Base-by-base conservation (phyloP, 2,888 invertebrate species). In the Cepaea hortensis region DNA sequence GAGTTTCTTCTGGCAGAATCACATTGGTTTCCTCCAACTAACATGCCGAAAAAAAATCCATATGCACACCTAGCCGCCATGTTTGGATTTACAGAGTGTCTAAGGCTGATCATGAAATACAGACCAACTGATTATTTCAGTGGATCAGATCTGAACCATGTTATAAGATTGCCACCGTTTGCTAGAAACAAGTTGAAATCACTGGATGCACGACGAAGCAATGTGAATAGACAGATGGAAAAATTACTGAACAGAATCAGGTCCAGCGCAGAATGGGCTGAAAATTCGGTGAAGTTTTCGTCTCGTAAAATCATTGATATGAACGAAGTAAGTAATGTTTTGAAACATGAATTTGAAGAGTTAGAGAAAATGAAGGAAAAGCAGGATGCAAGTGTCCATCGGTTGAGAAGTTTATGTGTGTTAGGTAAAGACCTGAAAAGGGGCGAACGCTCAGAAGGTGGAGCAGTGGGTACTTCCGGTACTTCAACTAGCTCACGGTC, bases 11-110 rank as follows among this genome's bases (percentile, higher is more conserved):
- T 87, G 35, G 13, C 23, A 13, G 81, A 84, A 46, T 50, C 65
- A 0, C 20, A 46, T 0, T 75, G 70, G 62, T 87, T 87, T 23
- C 84, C 84, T 7, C 20, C 13, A 23, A 15, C 50, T 11, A 50
- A 84, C 13, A 55, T 76, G 48, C 87, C 87, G 9, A 18, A 23
- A 11, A 23, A 6, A 7, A 84, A 81, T 65, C 87, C 87, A 65
- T 87, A 87, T 50, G 87, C 81, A 20, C 87, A 87, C 73, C 68
- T 87, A 6, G 87, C 87, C 15, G 87, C 87, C 15, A 23, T n/a
- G 3, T 48, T 87, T 3, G 87, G 87, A 3, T 46, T 62, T 75
- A 68, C 48, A 9, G 84, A 87, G 23, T 81, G 87, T 76, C 20
- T 87, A 9, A 46, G 50, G 20, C 55, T 72, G 20, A 55, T 87